A percentile compares a stretch with the other conserved stretches of the same genome.
phyloP scores from a whole-genome alignment of 1,140 invertebrate species.

The Gryon sp. region DNA sequence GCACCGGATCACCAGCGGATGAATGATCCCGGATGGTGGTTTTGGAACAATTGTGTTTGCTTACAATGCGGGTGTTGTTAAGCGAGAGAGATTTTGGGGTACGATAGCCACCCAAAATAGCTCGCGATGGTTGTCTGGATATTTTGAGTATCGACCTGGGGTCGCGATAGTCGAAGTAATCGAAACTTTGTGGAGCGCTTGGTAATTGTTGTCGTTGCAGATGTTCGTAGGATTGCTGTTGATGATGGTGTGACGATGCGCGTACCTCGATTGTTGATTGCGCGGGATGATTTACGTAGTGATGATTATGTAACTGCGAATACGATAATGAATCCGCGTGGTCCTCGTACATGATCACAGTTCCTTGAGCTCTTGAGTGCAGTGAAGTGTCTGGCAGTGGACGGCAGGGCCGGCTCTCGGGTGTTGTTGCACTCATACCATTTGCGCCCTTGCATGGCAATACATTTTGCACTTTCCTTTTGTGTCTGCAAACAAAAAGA shows the following conservation, averaged over 20 bases:
- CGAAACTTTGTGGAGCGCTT: constrained; percentile 68
- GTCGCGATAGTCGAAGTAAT: constrained; percentile 78
- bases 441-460: constrained; percentile 85
- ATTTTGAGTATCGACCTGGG: constrained; percentile 74
- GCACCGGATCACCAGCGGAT: too few species aligned
- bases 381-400: constrained; percentile 67
- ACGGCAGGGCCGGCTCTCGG: constrained; percentile 74
- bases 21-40: too few species aligned
- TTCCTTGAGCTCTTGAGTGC: constrained; percentile 71
- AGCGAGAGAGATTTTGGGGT: constrained; percentile 70
- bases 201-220: constrained; percentile 58
- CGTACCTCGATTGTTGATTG: constrained; percentile 81
- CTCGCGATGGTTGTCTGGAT: constrained; percentile 72
- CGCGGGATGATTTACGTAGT: constrained; percentile 74
- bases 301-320: constrained; percentile 75
- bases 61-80: constrained; percentile 67
- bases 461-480: constrained; percentile 86
- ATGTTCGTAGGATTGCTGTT: too few species aligned
- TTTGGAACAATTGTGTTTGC: too few species aligned
- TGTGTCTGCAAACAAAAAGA: constrained; percentile 82
- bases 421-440: constrained; percentile 78
- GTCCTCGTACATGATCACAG: constrained; percentile 84
- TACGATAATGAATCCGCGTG: constrained; percentile 78
- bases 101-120: constrained; percentile 74
- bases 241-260: constrained; percentile 66